Evolutionary conservation across 2,888 invertebrate genomes (phyloP).

Genomic region (Biston stratarius): DNA sequence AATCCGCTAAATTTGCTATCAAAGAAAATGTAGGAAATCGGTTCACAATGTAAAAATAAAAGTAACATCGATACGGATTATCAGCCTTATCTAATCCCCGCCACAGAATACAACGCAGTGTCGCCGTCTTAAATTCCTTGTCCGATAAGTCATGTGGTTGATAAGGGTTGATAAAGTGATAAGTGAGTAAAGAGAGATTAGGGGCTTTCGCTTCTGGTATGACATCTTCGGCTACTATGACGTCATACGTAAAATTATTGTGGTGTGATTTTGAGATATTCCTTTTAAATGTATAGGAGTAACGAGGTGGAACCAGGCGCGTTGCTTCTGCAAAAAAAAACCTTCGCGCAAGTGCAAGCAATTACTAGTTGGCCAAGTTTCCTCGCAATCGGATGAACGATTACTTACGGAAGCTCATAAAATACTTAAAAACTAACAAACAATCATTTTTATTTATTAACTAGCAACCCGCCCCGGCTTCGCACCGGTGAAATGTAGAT

Average conservation of each 20-base stretch:
- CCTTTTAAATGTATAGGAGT: too few species aligned
- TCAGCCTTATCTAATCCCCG: conserved; percentile 23
- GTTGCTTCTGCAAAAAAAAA: too few species aligned
- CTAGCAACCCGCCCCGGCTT: too few species aligned
- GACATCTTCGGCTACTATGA: conserved; percentile 10
- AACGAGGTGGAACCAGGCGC: too few species aligned
- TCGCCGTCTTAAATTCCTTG: conserved; percentile 27
- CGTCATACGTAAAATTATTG: neutral
- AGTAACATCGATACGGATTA: conserved; percentile 25
- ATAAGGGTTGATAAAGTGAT: conserved; percentile 31
- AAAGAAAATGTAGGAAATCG: conserved; percentile 29
- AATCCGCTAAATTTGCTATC: conserved; percentile 18
- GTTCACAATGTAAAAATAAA: conserved; percentile 24
- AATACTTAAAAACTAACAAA: too few species aligned
- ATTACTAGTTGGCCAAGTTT: too few species aligned
- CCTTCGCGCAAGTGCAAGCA: too few species aligned
- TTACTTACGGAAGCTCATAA: too few species aligned
- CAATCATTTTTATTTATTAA: too few species aligned
- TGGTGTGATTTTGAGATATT: neutral
- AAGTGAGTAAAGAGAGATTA: conserved; percentile 24
- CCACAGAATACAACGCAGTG: conserved; percentile 17
- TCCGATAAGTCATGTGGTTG: conserved; percentile 35
- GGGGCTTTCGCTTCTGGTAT: conserved; percentile 27
- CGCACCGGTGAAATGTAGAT: too few species aligned
- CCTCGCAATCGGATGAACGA: too few species aligned